Percentiles rank a stretch among this genome's conserved stretches.
Evolutionary conservation across 2,113 vertebrate species (phyloP).

Genomic region (Xyliphius kryptos): DNA sequence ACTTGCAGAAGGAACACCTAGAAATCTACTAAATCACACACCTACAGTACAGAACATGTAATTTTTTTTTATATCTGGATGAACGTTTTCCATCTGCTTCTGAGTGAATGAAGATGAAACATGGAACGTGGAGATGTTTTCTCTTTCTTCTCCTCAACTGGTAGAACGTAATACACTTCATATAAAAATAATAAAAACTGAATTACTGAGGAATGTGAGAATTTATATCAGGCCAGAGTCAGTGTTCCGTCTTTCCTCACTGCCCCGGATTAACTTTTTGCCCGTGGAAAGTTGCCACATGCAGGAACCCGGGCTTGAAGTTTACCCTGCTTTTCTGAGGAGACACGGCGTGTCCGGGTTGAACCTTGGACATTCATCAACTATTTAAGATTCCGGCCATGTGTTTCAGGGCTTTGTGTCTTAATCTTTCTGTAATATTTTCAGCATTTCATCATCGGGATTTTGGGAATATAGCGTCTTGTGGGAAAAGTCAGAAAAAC

Average conservation of each 20-base stretch:
- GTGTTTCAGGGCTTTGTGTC: slow-evolving; percentile 5
- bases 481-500: slow-evolving; percentile 56
- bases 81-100: no score
- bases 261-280: slow-evolving; percentile 5
- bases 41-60: no score
- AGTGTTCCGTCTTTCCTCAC: no score
- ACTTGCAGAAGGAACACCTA: neutral
- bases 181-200: no score
- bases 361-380: slow-evolving; percentile 9
- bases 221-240: no score
- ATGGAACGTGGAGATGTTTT: no score
- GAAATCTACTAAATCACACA: neutral
- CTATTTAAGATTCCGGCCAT: slow-evolving; percentile 22
- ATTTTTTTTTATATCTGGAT: no score
- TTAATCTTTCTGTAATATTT: slow-evolving; percentile 32
- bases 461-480: slow-evolving; percentile 35
- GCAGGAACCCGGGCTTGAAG: neutral
- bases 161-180: no score
- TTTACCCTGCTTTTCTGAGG: slow-evolving; percentile 25
- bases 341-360: slow-evolving; percentile 14
- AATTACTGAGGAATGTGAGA: no score
- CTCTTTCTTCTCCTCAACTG: no score
- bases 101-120: no score
- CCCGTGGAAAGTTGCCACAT: no score
- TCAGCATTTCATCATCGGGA: slow-evolving; percentile 32